These are phyloP conservation scores for Ammospiza caudacuta DNA, from an alignment of 2,113 vertebrate genomes.

Conservation along the genomic window DNA sequence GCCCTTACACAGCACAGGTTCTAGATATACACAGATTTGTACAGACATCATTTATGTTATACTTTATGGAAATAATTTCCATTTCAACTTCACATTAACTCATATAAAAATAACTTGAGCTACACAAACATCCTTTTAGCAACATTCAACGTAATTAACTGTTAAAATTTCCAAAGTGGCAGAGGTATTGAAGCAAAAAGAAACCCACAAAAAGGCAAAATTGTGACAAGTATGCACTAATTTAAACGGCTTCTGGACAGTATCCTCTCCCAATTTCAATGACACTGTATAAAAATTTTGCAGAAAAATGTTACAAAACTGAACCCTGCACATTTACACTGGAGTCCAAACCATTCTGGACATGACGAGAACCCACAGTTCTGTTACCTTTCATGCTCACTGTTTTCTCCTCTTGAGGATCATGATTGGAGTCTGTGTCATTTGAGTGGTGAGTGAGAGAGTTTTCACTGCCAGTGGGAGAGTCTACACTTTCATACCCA, in stretches of 20 bases:
- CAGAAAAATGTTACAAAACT: conserved; percentile 84
- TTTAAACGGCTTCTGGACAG: conserved; percentile 78
- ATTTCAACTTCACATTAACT: conserved; percentile 88
- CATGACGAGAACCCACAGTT: conserved; percentile 93
- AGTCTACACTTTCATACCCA: conserved; percentile 99
- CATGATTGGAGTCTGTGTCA: conserved; percentile 98
- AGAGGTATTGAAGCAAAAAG: conserved; percentile 86
- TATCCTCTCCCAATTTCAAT: conserved; percentile 83
- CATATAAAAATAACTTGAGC: conserved; percentile 91
- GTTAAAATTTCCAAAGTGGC: conserved; percentile 85
- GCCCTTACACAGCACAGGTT: conserved; percentile 82
- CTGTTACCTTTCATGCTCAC: conserved; percentile 93
- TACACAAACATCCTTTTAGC: conserved; percentile 86
- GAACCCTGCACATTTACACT: conserved; percentile 83
- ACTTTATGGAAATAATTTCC: conserved; percentile 79
- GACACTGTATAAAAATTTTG: conserved; percentile 84
- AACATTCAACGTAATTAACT: conserved; percentile 88
- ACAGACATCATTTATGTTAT: conserved; percentile 83
- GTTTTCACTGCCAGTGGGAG: conserved; percentile 97
- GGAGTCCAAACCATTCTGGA: conserved; percentile 97
- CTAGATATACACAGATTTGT: conserved; percentile 84
- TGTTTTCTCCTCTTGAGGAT: conserved; percentile 94
- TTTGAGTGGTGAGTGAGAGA: conserved; percentile 98
- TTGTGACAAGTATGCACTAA: conserved; percentile 82
- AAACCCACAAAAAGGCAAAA: conserved; percentile 80